Percentiles rank a stretch among this genome's conserved stretches.
Evolutionary conservation across 2,113 vertebrate species (phyloP).

Genomic region (Thalassarche chlororhynchos): DNA sequence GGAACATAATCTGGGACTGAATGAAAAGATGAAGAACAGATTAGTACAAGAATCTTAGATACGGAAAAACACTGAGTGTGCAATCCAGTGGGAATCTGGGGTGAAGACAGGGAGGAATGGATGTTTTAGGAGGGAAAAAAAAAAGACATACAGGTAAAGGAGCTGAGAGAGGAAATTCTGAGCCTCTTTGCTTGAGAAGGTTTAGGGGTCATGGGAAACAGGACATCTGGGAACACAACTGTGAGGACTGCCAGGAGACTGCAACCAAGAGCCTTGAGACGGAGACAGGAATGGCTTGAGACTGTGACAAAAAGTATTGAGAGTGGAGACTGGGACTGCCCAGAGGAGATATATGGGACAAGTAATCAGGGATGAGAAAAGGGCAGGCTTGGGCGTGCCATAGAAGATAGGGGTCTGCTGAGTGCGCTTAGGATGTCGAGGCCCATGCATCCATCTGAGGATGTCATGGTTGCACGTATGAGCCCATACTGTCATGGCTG

Average conservation of each 20-base stretch:
- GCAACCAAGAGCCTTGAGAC: neutral
- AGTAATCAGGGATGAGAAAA: neutral
- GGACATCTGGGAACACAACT: neutral
- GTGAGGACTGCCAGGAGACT: neutral
- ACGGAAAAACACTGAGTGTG: neutral
- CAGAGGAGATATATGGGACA: neutral
- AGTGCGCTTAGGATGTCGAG: rapidly evolving
- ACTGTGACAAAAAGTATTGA: neutral
- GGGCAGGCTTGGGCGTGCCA: neutral
- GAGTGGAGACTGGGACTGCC: neutral
- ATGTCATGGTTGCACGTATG: neutral
- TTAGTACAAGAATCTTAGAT: neutral
- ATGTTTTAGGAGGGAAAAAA: neutral
- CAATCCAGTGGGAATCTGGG: neutral
- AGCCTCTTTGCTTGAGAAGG: neutral
- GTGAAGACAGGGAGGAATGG: neutral
- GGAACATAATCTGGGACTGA: neutral
- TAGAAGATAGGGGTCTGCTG: neutral
- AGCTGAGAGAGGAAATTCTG: neutral
- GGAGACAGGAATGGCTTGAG: neutral
- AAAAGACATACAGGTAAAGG: neutral
- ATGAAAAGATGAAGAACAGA: neutral
- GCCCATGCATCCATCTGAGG: too few species aligned
- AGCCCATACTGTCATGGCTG: neutral
- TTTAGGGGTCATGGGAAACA: neutral